phyloP scores from a whole-genome alignment of 2,113 vertebrate species.

The Bungarus multicinctus region DNA sequence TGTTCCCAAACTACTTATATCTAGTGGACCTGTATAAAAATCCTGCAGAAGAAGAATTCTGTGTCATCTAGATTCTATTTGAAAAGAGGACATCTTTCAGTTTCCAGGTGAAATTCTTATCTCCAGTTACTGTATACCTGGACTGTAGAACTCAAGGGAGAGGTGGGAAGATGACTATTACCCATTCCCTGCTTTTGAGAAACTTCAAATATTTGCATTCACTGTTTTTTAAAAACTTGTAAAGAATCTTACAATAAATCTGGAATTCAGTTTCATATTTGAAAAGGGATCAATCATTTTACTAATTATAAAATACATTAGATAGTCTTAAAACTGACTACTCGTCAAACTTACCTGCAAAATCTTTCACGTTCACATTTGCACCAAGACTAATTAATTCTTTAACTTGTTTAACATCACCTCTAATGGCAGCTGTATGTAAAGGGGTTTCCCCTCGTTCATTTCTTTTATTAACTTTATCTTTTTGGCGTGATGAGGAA shows the following conservation, averaged over 20 bases:
- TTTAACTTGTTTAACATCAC: slow-evolving; percentile 94
- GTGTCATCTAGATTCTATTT: not conserved
- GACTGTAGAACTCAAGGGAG: not conserved
- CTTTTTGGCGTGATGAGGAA: slow-evolving; percentile 91
- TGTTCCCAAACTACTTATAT: not conserved
- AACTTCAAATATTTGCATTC: not conserved
- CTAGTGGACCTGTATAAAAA: not conserved
- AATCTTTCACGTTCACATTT: slow-evolving; percentile 98
- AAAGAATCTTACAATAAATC: not conserved
- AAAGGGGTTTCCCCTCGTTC: slow-evolving; percentile 96
- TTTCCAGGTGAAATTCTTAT: not conserved
- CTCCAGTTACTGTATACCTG: not conserved
- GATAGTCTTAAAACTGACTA: not conserved
- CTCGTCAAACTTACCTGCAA: slow-evolving; percentile 81
- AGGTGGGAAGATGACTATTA: not conserved
- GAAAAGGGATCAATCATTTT: not conserved
- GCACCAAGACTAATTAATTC: slow-evolving; percentile 95
- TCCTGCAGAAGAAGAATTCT: not conserved
- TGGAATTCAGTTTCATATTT: not conserved
- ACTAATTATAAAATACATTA: not conserved
- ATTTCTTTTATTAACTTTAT: slow-evolving; percentile 99
- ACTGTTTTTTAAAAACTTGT: not conserved
- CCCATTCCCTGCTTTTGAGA: not conserved
- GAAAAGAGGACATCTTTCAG: not conserved
- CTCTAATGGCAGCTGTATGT: slow-evolving; percentile 97